Percentiles rank a stretch among this genome's conserved stretches.
These are phyloP conservation scores for Acanthosepion pharaonis DNA, from an alignment of 2,888 invertebrate species.

Conservation along the genomic window DNA sequence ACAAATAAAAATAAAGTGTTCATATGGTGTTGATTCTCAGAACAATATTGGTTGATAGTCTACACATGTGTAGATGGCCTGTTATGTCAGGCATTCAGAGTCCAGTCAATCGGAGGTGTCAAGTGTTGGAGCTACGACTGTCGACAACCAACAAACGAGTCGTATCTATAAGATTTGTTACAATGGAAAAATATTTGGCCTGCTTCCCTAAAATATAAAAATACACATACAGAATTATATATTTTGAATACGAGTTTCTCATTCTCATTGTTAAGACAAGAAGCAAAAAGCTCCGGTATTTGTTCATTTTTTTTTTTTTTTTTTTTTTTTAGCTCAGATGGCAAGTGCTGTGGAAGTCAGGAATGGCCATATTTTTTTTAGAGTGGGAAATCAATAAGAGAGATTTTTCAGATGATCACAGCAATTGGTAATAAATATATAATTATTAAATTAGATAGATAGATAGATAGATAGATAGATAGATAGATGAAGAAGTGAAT, in stretches of 20 bases:
- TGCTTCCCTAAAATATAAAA: slow-evolving; percentile 33
- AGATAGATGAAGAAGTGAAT: neutral
- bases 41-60: slow-evolving; percentile 33
- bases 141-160: slow-evolving; percentile 1
- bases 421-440: neutral
- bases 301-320: neutral
- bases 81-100: neutral
- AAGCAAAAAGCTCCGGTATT: neutral
- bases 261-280: neutral
- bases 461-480: neutral
- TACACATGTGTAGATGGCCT: neutral
- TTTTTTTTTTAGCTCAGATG: neutral
- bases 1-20: neutral
- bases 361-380: neutral
- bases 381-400: neutral
- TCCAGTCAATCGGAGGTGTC: slow-evolving; percentile 33
- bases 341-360: neutral
- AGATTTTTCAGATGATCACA: neutral
- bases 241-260: neutral
- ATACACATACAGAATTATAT: slow-evolving; percentile 33
- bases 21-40: neutral
- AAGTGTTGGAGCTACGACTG: neutral
- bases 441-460: neutral
- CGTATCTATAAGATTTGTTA: slow-evolving; percentile 2
- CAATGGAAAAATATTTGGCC: slow-evolving; percentile 22